A percentile compares a stretch with the other conserved stretches of the same genome.
These are phyloP conservation scores for Heliconius melpomene DNA, from an alignment of 1,140 invertebrate genomes.

Conservation along the genomic window DNA sequence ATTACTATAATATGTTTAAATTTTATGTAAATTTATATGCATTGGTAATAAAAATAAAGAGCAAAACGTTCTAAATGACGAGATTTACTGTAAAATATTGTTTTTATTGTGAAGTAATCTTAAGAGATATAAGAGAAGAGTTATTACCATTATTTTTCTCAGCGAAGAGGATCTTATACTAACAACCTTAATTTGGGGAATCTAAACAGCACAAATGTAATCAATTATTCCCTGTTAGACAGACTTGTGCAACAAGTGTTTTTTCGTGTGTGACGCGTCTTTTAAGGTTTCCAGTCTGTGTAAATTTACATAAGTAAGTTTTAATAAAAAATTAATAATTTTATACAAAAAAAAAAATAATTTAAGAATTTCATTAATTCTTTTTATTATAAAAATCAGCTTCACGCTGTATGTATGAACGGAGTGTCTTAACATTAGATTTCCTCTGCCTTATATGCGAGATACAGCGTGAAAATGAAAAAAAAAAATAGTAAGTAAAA, in stretches of 20 bases:
- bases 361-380: neutral
- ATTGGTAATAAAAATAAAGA: neutral
- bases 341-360: no score
- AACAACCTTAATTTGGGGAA: conserved; percentile 36
- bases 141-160: conserved; percentile 39
- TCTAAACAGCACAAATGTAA: conserved; percentile 35
- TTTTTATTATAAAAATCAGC: no score
- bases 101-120: conserved; percentile 22
- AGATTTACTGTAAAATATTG: neutral
- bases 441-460: no score
- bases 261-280: conserved; percentile 27
- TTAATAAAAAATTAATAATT: neutral
- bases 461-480: neutral
- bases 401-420: no score
- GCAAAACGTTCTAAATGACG: neutral
- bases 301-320: neutral
- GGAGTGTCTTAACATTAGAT: no score
- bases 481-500: no score
- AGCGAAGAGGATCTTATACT: conserved; percentile 25
- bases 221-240: conserved; percentile 28
- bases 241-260: conserved; percentile 37
- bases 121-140: conserved; percentile 25
- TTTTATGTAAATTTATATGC: no score
- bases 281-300: neutral
- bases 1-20: neutral